Evolutionary conservation across 2,888 invertebrate genomes (phyloP), one percentile per base, ranked within the genome.

Genomic region (Sphinx pinastri): DNA sequence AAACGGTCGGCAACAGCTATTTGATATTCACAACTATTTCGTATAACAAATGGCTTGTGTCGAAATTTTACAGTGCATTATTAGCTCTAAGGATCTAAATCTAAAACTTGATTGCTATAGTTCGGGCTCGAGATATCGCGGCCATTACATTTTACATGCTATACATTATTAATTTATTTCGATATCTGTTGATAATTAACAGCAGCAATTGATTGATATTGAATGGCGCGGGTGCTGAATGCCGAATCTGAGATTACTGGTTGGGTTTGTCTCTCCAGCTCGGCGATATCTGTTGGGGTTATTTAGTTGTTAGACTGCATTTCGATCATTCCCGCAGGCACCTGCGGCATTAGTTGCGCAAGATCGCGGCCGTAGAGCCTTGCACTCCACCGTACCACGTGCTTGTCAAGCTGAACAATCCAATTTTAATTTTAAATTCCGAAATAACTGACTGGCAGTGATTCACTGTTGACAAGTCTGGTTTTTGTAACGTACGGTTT

Each of bases 11-110:
- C 87, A 88, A 88, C 82, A 78, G 81, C 79, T 78, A 78, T 77
- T 79, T 79, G 78, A 82, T 85, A 89, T 86, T 88, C 88, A 87
- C 90, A 90, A 90, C 89, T 88, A 90, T 88, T 89, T 86, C 74
- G 82, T 80, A 75, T 85, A 87, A 88, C 82, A 79, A 88, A 88
- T 82, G 83, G 84, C 75, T 77, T 77, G 76, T 86, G 86, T 87
- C 81, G 84, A 87, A 88, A 90, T 79, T 77, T 71, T 74, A 78
- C 77, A 75, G 77, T 80, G 81, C 72, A 71, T 75, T 75, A 74
- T 79, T 81, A 76, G 82, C 75, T 81, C 74, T 74, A 81, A 78
- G 84, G 80, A 88, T 85, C 84, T 86, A 86, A 87, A 86, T 88
- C 82, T 83, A 69, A 66, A 73, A 76, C 78, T 67, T 83, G 86